These are phyloP conservation scores for Dicentrarchus labrax DNA, from an alignment of 2,113 vertebrate species.

Conservation along the genomic window DNA sequence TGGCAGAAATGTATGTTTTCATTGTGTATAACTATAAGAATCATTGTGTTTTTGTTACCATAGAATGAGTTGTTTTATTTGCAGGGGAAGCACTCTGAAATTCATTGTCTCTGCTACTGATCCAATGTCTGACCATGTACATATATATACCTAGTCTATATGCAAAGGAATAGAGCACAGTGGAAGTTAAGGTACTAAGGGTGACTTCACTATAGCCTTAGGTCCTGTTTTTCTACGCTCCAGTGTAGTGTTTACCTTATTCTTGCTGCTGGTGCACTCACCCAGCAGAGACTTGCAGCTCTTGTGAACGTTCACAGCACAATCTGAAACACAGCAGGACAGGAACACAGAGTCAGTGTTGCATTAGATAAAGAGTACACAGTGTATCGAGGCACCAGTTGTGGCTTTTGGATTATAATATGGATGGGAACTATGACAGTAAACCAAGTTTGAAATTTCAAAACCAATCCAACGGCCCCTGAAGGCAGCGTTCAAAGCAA, in stretches of 20 bases:
- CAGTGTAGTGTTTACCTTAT: slow-evolving; percentile 85
- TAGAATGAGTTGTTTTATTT: too few relatives aligned
- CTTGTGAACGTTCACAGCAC: slow-evolving; percentile 93
- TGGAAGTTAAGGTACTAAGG: too few relatives aligned
- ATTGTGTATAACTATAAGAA: too few relatives aligned
- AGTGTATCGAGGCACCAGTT: neutral
- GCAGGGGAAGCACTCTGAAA: neutral
- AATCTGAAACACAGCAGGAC: slow-evolving; percentile 85
- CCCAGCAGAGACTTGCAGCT: slow-evolving; percentile 90
- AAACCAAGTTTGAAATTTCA: slow-evolving; percentile 20
- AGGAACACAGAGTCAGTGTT: slow-evolving; percentile 41
- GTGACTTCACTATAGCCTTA: neutral
- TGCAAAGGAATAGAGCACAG: neutral
- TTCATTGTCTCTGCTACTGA: neutral
- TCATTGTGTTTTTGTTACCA: too few relatives aligned
- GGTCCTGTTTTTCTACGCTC: slow-evolving; percentile 12
- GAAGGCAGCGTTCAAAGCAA: neutral
- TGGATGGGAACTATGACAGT: neutral
- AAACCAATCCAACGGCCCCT: neutral
- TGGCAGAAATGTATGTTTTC: too few relatives aligned
- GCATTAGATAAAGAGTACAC: neutral
- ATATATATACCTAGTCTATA: neutral
- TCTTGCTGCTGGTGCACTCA: slow-evolving; percentile 89
- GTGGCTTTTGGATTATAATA: neutral
- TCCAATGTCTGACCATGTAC: neutral